Conservation (phyloP, 35 echinoderm and acorn worm genomes). For the Apostichopus japonicus region DNA sequence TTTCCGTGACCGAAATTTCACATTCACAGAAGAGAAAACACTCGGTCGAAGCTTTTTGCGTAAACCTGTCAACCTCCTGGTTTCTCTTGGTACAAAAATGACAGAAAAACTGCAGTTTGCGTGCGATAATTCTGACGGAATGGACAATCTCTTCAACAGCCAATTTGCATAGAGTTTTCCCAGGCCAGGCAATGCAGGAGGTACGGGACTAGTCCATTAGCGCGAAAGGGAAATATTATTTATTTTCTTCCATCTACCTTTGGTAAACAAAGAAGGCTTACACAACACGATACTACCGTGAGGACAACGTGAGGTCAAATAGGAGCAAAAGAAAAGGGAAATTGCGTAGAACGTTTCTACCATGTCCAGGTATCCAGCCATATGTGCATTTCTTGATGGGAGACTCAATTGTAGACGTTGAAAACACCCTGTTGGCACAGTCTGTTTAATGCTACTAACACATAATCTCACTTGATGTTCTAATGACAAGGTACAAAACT, state of each 20-base stretch:
- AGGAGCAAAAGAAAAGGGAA: background rate
- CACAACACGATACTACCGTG: background rate
- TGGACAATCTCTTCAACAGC: constrained; percentile 25
- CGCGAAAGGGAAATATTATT: background rate
- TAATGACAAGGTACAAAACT: background rate
- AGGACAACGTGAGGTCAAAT: background rate
- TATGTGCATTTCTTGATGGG: too few species aligned
- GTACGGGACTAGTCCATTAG: constrained; percentile 35
- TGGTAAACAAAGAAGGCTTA: constrained; percentile 31
- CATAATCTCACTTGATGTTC: too few species aligned
- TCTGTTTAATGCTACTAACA: too few species aligned
- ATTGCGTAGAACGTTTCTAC: background rate
- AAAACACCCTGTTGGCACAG: too few species aligned
- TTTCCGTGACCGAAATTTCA: background rate
- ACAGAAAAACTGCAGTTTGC: background rate
- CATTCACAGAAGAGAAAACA: background rate
- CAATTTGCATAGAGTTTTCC: constrained; percentile 58
- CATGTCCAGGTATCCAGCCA: background rate
- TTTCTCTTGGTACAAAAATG: background rate
- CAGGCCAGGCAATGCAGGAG: constrained; percentile 59
- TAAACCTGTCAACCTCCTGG: background rate
- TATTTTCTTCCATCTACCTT: background rate
- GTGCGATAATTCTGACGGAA: background rate
- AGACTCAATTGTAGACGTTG: too few species aligned
- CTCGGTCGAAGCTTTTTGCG: background rate